Conservation (phyloP, 2,113 vertebrate species). For the Aviceda subcristata region DNA sequence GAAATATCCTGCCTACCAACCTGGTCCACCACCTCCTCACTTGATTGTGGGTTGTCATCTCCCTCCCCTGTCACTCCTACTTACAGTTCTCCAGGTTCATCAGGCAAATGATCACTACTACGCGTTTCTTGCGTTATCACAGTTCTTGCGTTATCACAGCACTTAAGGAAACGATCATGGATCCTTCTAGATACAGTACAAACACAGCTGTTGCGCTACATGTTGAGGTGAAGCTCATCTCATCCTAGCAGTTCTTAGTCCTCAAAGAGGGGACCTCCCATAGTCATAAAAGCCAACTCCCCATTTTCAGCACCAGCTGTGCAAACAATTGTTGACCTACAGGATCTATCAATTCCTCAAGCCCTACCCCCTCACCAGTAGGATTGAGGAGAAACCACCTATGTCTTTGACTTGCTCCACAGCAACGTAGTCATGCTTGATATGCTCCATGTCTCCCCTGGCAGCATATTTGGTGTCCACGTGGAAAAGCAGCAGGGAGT, state of each 20-base stretch:
- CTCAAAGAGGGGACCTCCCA: background rate
- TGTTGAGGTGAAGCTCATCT: background rate
- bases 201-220: background rate
- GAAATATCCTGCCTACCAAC: background rate
- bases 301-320: background rate
- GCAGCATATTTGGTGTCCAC: background rate
- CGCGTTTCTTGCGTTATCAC: background rate
- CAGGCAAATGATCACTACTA: background rate
- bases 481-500: background rate
- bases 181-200: background rate
- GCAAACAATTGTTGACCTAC: background rate
- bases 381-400: background rate
- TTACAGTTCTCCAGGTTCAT: background rate
- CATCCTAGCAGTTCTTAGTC: background rate
- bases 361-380: background rate
- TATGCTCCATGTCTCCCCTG: fast-evolving
- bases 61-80: background rate
- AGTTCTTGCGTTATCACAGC: background rate
- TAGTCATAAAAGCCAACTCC: background rate
- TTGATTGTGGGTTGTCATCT: background rate
- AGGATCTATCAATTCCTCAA: background rate
- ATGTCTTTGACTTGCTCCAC: background rate
- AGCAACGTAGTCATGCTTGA: background rate
- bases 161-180: background rate
- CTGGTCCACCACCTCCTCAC: background rate